Evolutionary conservation across 2,888 invertebrate genomes (phyloP).

Genomic region (Diaphora mendica): DNA sequence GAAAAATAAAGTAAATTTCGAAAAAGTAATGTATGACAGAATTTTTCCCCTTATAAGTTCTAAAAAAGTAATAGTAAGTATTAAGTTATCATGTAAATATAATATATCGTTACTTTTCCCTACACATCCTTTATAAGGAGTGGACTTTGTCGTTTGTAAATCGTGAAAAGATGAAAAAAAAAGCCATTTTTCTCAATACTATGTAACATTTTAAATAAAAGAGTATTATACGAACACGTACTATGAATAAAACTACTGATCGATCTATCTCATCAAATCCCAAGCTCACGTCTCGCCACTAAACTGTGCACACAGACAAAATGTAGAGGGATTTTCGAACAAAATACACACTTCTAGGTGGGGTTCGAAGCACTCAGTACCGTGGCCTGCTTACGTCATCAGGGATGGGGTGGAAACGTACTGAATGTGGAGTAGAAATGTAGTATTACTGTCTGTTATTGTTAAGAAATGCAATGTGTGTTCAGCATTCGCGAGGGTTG

Average conservation of each 20-base stretch:
- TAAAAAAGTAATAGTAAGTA: no score
- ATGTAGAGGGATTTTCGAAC: not conserved
- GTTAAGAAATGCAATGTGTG: not conserved
- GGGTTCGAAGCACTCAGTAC: not conserved
- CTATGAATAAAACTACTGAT: not conserved
- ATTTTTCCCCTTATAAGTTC: no score
- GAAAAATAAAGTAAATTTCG: no score
- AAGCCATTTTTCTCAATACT: not conserved
- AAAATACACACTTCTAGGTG: conserved; percentile 6
- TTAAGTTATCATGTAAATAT: no score
- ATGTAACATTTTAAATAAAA: not conserved
- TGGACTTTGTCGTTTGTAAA: no score
- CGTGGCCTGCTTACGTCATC: conserved; percentile 16
- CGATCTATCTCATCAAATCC: not conserved
- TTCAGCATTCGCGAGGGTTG: not conserved
- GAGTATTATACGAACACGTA: not conserved
- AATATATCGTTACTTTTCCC: no score
- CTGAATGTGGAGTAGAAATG: not conserved
- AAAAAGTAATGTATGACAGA: no score
- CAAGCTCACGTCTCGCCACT: conserved; percentile 1
- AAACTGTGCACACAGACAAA: not conserved
- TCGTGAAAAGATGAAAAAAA: not conserved
- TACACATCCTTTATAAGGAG: no score
- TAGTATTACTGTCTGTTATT: not conserved
- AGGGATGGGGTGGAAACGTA: not conserved